Conservation (phyloP, 2,113 vertebrate species). For the Anguilla rostrata region DNA sequence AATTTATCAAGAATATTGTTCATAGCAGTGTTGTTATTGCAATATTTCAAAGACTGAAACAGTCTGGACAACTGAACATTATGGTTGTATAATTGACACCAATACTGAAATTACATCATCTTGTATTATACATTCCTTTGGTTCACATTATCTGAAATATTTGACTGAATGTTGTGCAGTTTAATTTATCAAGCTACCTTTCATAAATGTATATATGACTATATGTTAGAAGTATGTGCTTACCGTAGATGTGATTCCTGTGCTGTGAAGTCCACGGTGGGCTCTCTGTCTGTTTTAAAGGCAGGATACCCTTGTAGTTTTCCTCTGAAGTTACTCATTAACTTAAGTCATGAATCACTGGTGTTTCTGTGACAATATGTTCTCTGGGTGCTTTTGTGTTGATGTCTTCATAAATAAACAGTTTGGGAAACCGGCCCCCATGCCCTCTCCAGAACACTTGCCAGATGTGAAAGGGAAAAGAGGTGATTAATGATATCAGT, state of each 20-base stretch:
- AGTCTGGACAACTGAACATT: no score
- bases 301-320: slow-evolving; percentile 16
- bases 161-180: no score
- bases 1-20: no score
- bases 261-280: slow-evolving; percentile 18
- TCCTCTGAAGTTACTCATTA: slow-evolving; percentile 41
- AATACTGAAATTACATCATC: no score
- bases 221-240: neutral
- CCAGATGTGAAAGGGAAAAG: slow-evolving; percentile 5
- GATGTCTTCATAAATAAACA: slow-evolving; percentile 29
- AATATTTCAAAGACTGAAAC: no score
- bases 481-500: neutral
- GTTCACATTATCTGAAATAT: no score
- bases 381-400: slow-evolving; percentile 8
- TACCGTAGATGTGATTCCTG: slow-evolving; percentile 34
- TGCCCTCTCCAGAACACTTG: neutral
- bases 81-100: no score
- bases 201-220: neutral
- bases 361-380: slow-evolving; percentile 6
- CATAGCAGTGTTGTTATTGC: no score
- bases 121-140: no score
- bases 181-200: no score
- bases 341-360: slow-evolving; percentile 38
- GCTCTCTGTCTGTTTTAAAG: slow-evolving; percentile 21
- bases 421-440: slow-evolving; percentile 11